Evolutionary conservation across 2,888 invertebrate species (phyloP), one percentile per base, ranked within the genome.

Genomic region (Scaptomyza tumidula): DNA sequence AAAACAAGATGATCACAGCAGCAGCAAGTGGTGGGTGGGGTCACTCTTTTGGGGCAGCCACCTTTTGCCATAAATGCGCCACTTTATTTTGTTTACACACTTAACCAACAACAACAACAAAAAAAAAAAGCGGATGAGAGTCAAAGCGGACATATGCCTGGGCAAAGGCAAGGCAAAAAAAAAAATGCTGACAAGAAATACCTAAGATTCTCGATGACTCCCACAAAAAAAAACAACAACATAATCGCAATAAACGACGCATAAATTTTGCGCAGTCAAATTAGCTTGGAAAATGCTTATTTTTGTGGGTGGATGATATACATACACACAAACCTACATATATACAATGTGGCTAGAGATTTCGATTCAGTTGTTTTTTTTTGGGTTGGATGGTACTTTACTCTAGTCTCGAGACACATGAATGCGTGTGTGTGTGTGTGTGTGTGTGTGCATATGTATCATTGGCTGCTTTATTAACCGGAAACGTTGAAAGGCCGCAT

Each of bases 31-130:
- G 43, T 39, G 31, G 46, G 13, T 24, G 29, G 46, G 44, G 59
- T 31, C 49, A 31, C 37, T 48, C 50, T 49, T 43, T 43, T 56
- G 68, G 67, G 59, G 61, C 76, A 77, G 86, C 81, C 82, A 84
- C 87, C 87, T 83, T 83, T 83, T 66, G 68, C 72, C 75, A 78
- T 81, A 84, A 82, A 82, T 84, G 85, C 78, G 86, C 85, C 85
- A 84, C 82, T 83, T 86, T 84, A 84, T 81, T 84, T 71, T 86
- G 87, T 83, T 83, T 86, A 86, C 81, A 71, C 71, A 63, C 62
- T 46, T 57, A 62, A 33, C 46, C 43, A 44, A 29, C 9, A n/a
- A 19, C 56, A 5, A 24, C 43, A 44, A 29, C 9, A n/a, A 19
- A 58, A 5, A 24, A 37, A 16, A 29, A 10, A 50, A 33, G 33